Evolutionary conservation across 2,113 vertebrate species (phyloP), one percentile per base, ranked within the genome.

Genomic region (Xerus inauris): DNA sequence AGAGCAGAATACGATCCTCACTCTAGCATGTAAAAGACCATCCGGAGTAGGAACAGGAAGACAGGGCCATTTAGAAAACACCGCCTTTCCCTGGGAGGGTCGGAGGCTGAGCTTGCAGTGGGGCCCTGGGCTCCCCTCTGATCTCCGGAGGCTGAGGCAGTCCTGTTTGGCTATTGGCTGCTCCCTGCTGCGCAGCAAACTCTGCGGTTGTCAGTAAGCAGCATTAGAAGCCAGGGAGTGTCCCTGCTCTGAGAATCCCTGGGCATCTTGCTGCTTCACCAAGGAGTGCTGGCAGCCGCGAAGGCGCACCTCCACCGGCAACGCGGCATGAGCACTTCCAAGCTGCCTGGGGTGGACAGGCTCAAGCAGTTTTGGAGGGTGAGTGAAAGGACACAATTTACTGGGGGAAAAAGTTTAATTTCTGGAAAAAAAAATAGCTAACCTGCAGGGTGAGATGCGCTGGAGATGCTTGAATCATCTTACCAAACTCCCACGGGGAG

Each of bases 361-460:
- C 98, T 99, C 32, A 99, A 99, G 98, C 99, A 98, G 92, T 94
- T 99, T 57, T 99, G 99, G 98, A 99, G 98, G 99, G 99, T 99
- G 98, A 99, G 99, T 99, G 85, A 96, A 98, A 97, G 47, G 96
- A 93, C 87, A 65, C 79, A 17, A 38, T 91, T 77, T 96, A 12
- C 40, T 67, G 45, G 65, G 59, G 1, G 35, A 79, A 62, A 45
- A 84, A 71, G 64, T 91, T 96, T 65, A 30, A 45, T 54, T 98
- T 28, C 72, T 89, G 81, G 51, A 59, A 17, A 67, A 16, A n/a
- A 51, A 73, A 42, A 69, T 6, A 96, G 72, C 20, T 96, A 26
- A 82, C 71, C 14, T 87, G 30, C 97, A 93, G 59, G 62, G 1
- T 20, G 97, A 80, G 38, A 11, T 26, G 59, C 26, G 7, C 59